Evolutionary conservation across 2,113 vertebrate genomes (phyloP), one percentile per base, ranked within the genome.

Genomic region (Miniopterus natalensis): DNA sequence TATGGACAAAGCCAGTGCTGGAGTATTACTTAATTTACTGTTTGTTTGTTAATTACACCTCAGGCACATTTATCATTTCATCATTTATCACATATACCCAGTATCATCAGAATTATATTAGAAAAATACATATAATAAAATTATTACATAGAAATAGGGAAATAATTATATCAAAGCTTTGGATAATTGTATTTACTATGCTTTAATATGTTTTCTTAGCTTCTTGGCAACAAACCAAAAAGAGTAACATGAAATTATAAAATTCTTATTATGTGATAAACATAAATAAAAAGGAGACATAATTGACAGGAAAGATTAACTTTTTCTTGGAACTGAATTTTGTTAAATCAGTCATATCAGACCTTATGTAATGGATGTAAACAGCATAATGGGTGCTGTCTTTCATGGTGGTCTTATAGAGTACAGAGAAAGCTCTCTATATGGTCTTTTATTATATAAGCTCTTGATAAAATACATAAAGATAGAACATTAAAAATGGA

Each of bases 61-160:
- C 20, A 66, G 51, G 40, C 89, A 42, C 51, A 55, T 49, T 53
- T 86, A 27, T 86, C 18, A 53, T 93, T 92, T 90, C 49, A 36
- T 93, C 94, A 47, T 88, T 88, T 84, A 47, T 63, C 75, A 49
- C 79, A 81, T 89, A 80, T 80, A 68, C 6, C 14, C 8, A 77
- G 40, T 81, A 20, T 80, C 80, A 65, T 66, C 45, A 79, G 66
- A 92, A 81, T 83, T 92, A 36, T 29, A 71, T 53, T 57, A 40
- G 59, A 53, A 94, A 97, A 13, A 74, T 20, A 81, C 36, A 31
- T 74, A 57, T 27, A 91, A 88, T 96, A 94, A 96, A 96, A 95
- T 90, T 90, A 40, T 42, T 92, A 83, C 66, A n/a, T 55, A 71
- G 36, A 88, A 92, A 97, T 83, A 93, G 59, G 29, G 12, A 83